Evolutionary conservation across 2,113 vertebrate genomes (phyloP).

Genomic region (Heloderma charlesbogerti): DNA sequence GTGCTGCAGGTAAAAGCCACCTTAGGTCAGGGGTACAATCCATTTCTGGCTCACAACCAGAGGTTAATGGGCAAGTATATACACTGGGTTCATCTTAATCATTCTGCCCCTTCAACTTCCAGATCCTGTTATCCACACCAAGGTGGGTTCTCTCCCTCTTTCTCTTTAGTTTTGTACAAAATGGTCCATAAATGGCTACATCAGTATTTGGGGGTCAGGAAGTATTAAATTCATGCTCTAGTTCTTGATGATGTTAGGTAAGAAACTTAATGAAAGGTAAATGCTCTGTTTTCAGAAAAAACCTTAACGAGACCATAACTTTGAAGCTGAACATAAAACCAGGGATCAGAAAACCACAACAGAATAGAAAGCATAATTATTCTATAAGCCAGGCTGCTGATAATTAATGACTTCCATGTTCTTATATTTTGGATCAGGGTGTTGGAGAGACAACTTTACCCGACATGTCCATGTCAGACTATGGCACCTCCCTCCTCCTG

Average conservation of each 20-base stretch:
- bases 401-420: not conserved
- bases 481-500: not conserved
- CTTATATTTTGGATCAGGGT: not conserved
- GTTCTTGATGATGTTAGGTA: not conserved
- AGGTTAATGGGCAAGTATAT: not conserved
- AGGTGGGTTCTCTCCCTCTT: not conserved
- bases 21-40: not conserved
- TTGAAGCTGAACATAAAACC: not conserved
- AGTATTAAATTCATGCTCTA: not conserved
- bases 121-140: not conserved
- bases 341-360: not conserved
- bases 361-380: not conserved
- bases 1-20: not conserved
- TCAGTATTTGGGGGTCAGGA: not conserved
- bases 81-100: not conserved
- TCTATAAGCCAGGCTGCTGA: not conserved
- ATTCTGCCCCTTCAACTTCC: not conserved
- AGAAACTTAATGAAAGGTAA: not conserved
- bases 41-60: not conserved
- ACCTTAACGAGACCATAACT: not conserved
- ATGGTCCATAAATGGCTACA: not conserved
- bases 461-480: not conserved
- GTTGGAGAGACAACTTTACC: not conserved
- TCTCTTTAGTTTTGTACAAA: not conserved
- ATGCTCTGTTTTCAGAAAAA: not conserved